Percentiles rank a stretch among this genome's conserved stretches.
These are phyloP conservation scores for Bambusicola thoracicus DNA, from an alignment of 2,113 vertebrate species.

Conservation along the genomic window DNA sequence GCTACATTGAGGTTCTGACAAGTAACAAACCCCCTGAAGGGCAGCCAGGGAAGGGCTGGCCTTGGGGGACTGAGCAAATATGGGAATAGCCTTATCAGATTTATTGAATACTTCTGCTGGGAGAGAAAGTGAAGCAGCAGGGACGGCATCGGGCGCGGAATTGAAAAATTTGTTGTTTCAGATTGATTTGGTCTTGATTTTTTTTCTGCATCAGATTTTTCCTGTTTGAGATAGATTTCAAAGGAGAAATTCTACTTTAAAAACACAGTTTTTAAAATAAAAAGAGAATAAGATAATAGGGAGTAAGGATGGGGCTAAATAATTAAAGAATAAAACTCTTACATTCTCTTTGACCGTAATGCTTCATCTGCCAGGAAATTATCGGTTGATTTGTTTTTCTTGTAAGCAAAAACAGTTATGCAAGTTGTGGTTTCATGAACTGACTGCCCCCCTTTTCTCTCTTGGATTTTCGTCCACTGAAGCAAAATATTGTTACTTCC, in stretches of 20 bases:
- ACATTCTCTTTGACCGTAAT: not conserved
- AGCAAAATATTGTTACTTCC: conserved; percentile 19
- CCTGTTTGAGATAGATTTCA: not conserved
- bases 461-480: conserved; percentile 6
- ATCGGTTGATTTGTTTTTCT: conserved; percentile 45
- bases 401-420: conserved; percentile 25
- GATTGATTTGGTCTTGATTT: not conserved
- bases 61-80: not conserved
- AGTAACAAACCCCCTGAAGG: not conserved
- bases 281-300: not conserved
- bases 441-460: not conserved
- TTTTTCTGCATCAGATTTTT: not conserved
- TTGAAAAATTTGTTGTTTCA: accelerated
- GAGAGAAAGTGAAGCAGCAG: not conserved
- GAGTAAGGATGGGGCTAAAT: not conserved
- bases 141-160: not conserved
- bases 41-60: accelerated
- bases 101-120: not conserved
- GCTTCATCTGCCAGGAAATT: conserved; percentile 35
- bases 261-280: not conserved
- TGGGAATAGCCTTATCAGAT: not conserved
- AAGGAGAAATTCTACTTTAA: not conserved
- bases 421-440: conserved; percentile 33
- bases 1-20: not conserved
- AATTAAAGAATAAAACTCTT: conserved; percentile 21